These are phyloP conservation scores for Xerus rutilus DNA, from an alignment of 2,797 vertebrate species.

Conservation along the genomic window DNA sequence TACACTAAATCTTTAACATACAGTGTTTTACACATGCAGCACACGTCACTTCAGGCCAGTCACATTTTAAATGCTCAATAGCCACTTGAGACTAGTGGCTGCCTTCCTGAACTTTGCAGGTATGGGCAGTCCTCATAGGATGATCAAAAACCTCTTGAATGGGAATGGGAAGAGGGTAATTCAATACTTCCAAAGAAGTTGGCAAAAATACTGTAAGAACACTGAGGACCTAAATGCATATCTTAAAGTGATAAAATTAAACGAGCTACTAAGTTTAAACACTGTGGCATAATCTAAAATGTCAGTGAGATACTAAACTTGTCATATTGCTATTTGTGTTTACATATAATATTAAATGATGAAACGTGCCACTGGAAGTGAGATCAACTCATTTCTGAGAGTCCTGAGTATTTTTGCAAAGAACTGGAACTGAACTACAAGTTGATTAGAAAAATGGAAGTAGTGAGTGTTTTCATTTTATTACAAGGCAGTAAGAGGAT, in stretches of 20 bases:
- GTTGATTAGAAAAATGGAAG: background rate
- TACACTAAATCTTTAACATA: background rate
- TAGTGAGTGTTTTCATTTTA: slow-evolving; percentile 11
- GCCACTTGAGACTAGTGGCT: background rate
- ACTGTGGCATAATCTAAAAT: background rate
- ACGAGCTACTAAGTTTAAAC: background rate
- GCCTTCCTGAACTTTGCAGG: background rate
- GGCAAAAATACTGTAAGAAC: background rate
- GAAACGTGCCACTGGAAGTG: background rate
- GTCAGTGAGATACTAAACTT: background rate
- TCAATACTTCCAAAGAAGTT: background rate
- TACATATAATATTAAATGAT: background rate
- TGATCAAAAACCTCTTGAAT: background rate
- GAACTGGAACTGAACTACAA: background rate
- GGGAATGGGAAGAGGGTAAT: background rate
- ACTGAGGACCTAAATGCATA: background rate
- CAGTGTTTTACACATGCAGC: background rate
- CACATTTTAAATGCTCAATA: background rate
- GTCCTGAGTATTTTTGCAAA: background rate
- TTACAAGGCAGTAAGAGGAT: background rate
- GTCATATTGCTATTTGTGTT: background rate
- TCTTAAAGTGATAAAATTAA: background rate
- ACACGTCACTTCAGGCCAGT: background rate
- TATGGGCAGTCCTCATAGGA: background rate
- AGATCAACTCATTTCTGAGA: background rate